Evolutionary conservation across 2,113 vertebrate genomes (phyloP).

Genomic region (Prochilodus magdalenae): DNA sequence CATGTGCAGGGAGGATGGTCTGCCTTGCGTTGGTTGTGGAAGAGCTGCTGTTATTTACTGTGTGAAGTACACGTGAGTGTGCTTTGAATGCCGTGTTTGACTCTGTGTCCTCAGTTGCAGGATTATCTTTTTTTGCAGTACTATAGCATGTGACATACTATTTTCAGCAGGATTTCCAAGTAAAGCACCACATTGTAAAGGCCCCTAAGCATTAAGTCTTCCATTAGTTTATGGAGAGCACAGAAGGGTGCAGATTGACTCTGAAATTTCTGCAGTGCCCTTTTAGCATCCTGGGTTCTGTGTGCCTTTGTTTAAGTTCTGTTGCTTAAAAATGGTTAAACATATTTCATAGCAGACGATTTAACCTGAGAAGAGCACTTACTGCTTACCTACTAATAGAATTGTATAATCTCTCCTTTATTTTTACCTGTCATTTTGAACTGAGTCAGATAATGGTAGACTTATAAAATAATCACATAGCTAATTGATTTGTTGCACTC

Average conservation of each 20-base stretch:
- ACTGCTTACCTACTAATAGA: not conserved
- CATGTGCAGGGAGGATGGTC: not conserved
- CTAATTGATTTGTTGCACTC: constrained; percentile 29
- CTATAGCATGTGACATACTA: not conserved
- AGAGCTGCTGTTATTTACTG: not conserved
- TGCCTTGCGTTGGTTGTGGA: not conserved
- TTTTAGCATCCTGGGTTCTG: not conserved
- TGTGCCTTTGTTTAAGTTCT: not conserved
- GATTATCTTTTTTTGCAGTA: not conserved
- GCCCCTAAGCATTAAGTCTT: not conserved
- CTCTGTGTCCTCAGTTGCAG: not conserved
- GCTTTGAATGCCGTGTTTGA: not conserved
- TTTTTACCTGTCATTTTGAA: not conserved
- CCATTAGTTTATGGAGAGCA: not conserved
- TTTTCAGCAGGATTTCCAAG: not conserved
- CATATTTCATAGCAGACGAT: not conserved
- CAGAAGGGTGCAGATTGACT: not conserved
- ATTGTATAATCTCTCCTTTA: not conserved
- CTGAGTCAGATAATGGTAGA: not conserved
- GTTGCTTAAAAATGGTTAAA: not conserved
- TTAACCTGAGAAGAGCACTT: not conserved
- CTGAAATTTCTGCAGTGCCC: not conserved
- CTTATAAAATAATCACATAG: not conserved
- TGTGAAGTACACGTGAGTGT: not conserved
- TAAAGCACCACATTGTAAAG: not conserved